These are phyloP conservation scores for Ptychoptera contaminata DNA, from an alignment of 2,888 invertebrate genomes.

Conservation along the genomic window DNA sequence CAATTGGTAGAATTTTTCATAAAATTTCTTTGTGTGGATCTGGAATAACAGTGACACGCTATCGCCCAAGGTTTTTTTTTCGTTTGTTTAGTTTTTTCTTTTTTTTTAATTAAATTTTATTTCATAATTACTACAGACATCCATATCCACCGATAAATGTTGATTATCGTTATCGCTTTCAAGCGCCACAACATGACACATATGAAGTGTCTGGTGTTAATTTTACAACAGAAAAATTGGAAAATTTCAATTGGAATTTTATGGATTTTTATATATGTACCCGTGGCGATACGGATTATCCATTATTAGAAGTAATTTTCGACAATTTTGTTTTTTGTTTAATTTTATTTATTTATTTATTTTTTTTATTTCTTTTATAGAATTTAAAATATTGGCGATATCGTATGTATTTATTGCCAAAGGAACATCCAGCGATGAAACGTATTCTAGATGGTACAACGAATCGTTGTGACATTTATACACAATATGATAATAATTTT, in stretches of 20 bases:
- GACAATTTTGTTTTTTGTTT: neutral
- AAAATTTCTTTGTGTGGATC: constrained; percentile 72
- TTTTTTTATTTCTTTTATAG: constrained; percentile 31
- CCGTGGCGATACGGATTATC: constrained; percentile 81
- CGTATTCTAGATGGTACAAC: constrained; percentile 57
- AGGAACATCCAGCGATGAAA: constrained; percentile 62
- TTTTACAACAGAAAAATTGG: constrained; percentile 85
- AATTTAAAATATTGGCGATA: constrained; percentile 82
- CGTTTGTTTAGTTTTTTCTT: too few relatives aligned
- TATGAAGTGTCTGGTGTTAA: constrained; percentile 92
- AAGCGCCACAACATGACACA: constrained; percentile 79
- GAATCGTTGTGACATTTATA: constrained; percentile 70
- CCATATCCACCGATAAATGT: constrained; percentile 87
- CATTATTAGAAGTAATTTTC: constrained; percentile 57
- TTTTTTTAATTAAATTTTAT: constrained; percentile 11
- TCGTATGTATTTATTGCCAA: constrained; percentile 73
- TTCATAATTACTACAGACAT: constrained; percentile 43
- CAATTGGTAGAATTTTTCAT: constrained; percentile 91
- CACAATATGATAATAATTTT: constrained; percentile 34
- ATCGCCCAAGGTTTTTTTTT: constrained; percentile 61
- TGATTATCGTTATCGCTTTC: constrained; percentile 81
- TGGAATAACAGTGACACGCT: constrained; percentile 86
- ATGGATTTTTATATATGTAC: constrained; percentile 95
- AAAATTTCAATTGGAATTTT: constrained; percentile 96
- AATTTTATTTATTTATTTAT: constrained; percentile 5